Percentiles rank a stretch among this genome's conserved stretches.
Evolutionary conservation across 2,113 vertebrate genomes (phyloP).

Genomic region (Nymphicus hollandicus): DNA sequence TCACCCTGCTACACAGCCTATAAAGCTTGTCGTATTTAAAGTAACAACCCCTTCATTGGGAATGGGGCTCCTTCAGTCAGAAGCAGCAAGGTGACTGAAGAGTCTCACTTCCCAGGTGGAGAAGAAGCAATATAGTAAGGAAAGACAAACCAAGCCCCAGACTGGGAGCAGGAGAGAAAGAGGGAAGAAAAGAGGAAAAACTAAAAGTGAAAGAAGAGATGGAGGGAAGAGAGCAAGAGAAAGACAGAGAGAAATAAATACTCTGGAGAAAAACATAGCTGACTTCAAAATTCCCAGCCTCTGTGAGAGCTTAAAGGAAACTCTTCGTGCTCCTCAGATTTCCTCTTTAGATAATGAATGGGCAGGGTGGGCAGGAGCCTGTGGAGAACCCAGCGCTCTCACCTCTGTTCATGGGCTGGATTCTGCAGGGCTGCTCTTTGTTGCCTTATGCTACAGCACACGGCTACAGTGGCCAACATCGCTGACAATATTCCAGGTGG

Average conservation of each 20-base stretch:
- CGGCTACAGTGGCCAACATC: neutral
- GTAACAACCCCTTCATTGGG: neutral
- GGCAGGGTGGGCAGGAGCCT: neutral
- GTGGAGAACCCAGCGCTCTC: fast-evolving
- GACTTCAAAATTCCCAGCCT: neutral
- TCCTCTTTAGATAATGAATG: neutral
- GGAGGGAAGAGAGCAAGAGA: neutral
- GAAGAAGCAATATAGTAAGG: neutral
- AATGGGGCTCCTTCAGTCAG: neutral
- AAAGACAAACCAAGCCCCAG: neutral
- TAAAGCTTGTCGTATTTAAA: neutral
- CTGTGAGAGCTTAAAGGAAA: neutral
- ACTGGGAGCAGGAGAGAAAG: neutral
- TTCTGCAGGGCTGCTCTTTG: neutral
- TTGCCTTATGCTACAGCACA: neutral
- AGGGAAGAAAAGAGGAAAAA: neutral
- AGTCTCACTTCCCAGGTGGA: neutral
- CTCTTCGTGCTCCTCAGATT: neutral
- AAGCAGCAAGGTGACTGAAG: neutral
- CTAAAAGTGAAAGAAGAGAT: neutral
- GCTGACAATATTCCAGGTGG: neutral
- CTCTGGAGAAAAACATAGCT: neutral
- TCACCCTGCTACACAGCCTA: neutral
- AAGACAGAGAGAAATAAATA: neutral
- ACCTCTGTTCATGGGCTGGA: neutral